Evolutionary conservation across 2,888 invertebrate species (phyloP).

Genomic region (Lochmaea capreae): DNA sequence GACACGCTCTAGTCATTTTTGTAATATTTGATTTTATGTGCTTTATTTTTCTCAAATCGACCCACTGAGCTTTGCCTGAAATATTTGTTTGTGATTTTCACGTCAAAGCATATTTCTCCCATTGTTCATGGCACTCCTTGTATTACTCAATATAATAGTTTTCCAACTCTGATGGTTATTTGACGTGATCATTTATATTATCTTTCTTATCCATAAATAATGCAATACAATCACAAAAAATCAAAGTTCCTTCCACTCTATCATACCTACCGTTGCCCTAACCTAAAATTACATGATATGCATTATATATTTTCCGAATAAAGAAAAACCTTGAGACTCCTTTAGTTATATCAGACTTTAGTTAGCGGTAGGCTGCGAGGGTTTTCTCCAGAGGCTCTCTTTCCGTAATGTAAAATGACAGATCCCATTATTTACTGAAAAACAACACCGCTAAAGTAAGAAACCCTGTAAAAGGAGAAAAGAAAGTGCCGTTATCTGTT

Average conservation of each 20-base stretch:
- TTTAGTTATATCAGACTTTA: constrained; percentile 50
- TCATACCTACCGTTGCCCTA: constrained; percentile 35
- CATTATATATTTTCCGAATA: constrained; percentile 40
- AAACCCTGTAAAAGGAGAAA: constrained; percentile 64
- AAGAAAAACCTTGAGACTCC: constrained; percentile 43
- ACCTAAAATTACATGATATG: constrained; percentile 41
- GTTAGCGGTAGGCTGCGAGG: constrained; percentile 50
- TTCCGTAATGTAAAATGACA: constrained; percentile 67
- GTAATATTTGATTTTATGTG: too few relatives aligned
- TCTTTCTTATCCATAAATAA: constrained; percentile 22
- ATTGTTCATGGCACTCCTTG: too few relatives aligned
- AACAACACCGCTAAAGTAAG: constrained; percentile 65
- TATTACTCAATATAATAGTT: too few relatives aligned
- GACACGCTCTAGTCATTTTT: too few relatives aligned
- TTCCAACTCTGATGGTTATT: too few relatives aligned
- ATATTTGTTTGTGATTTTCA: too few relatives aligned
- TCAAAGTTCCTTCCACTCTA: constrained; percentile 28
- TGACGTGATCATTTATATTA: neutral
- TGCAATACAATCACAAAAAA: constrained; percentile 25
- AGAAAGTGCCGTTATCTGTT: constrained; percentile 60
- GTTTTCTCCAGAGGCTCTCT: constrained; percentile 58
- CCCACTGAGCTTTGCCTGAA: too few relatives aligned
- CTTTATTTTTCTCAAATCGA: too few relatives aligned
- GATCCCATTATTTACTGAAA: constrained; percentile 67
- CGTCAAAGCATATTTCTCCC: too few relatives aligned